Evolutionary conservation across 2,797 vertebrate species (phyloP).

Genomic region (Pangasius macronema): DNA sequence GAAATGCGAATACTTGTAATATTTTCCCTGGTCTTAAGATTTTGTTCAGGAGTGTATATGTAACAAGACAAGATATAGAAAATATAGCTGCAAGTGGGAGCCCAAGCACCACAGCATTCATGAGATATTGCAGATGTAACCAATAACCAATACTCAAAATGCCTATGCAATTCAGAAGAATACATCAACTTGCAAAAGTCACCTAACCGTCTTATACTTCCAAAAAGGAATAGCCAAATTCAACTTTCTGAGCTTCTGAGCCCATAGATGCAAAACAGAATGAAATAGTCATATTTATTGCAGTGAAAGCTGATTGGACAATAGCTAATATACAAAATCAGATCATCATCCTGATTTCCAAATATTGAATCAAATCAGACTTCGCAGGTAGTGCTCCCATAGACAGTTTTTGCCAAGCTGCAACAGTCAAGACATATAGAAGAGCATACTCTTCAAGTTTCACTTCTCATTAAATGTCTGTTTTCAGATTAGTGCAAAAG

Average conservation of each 20-base stretch:
- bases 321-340: background rate
- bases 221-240: background rate
- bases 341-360: background rate
- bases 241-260: background rate
- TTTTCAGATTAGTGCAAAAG: background rate
- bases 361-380: background rate
- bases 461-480: background rate
- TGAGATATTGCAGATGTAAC: background rate
- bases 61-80: background rate
- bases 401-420: background rate
- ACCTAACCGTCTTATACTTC: background rate
- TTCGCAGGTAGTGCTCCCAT: background rate
- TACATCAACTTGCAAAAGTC: background rate
- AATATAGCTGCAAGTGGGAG: background rate
- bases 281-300: background rate
- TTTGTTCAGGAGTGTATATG: too few species aligned
- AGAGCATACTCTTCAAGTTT: background rate
- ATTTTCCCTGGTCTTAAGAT: too few species aligned
- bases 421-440: background rate
- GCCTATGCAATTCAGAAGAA: background rate
- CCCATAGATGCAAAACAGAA: background rate
- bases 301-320: background rate
- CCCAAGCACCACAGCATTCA: background rate
- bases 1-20: too few species aligned
- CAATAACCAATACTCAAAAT: background rate